phyloP scores from a whole-genome alignment of 2,113 vertebrate species.

The Tretioscincus oriximinensis region DNA sequence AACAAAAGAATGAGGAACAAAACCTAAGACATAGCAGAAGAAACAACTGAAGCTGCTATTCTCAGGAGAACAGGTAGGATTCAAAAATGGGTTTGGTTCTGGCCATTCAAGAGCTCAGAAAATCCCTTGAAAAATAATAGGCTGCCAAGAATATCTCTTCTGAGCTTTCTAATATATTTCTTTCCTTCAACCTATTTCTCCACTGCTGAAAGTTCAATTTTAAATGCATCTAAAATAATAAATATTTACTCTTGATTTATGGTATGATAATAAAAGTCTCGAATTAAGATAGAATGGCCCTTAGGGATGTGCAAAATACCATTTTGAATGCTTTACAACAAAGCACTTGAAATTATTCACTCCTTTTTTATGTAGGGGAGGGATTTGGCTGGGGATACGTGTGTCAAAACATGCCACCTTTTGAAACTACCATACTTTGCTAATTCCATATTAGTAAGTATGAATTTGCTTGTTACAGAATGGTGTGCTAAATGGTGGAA shows the following conservation, averaged over 20 bases:
- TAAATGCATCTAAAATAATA: neutral
- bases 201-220: slow-evolving; percentile 1
- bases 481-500: no score
- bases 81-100: slow-evolving; percentile 9
- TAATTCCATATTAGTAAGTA: no score
- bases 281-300: no score
- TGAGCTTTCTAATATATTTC: neutral
- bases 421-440: no score
- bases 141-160: neutral
- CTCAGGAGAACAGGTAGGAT: neutral
- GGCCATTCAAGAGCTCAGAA: neutral
- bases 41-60: slow-evolving; percentile 3
- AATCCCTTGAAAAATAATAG: slow-evolving; percentile 13
- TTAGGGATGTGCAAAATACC: no score
- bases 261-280: neutral
- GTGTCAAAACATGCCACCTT: no score
- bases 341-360: no score
- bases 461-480: no score
- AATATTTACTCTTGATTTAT: neutral
- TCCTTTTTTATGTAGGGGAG: no score
- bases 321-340: no score
- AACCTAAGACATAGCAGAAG: neutral
- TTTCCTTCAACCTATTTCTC: neutral
- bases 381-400: no score
- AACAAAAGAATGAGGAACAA: neutral